phyloP scores from a whole-genome alignment of 2,888 invertebrate species.

The Malthinus flaveolus region DNA sequence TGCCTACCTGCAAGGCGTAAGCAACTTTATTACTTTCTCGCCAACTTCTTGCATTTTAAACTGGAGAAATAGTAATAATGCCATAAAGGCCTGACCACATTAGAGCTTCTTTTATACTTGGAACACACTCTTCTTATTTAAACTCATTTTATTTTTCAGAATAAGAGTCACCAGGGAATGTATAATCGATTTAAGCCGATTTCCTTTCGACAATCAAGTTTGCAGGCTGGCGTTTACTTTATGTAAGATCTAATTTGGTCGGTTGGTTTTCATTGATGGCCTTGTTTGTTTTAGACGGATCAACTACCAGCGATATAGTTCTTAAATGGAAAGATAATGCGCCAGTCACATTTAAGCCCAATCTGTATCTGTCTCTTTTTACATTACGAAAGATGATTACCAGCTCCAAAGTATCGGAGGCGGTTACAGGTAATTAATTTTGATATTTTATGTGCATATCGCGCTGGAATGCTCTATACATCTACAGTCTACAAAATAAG shows the following conservation, averaged over 20 bases:
- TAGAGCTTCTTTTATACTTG: too few species aligned
- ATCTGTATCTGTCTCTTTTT: background rate
- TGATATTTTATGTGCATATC: background rate
- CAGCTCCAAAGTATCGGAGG: background rate
- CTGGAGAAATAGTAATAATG: too few species aligned
- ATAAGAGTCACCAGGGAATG: conserved; percentile 11
- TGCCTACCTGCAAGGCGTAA: too few species aligned
- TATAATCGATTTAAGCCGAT: conserved; percentile 12
- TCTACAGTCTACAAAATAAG: too few species aligned
- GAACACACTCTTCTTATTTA: too few species aligned
- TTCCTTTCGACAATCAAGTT: conserved; percentile 19
- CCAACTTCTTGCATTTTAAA: too few species aligned
- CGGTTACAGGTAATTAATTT: background rate
- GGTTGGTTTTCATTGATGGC: background rate
- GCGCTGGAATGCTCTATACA: too few species aligned
- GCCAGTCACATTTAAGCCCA: background rate
- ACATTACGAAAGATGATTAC: conserved; percentile 1
- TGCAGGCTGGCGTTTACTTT: conserved; percentile 4
- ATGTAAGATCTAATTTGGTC: conserved; percentile 7
- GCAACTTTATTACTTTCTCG: too few species aligned
- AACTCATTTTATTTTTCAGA: background rate
- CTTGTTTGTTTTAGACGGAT: conserved; percentile 9
- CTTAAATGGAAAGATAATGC: conserved; percentile 12
- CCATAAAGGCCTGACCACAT: too few species aligned
- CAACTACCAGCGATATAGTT: conserved; percentile 1